phyloP scores from a whole-genome alignment of 2,888 invertebrate species.

The Parnassius mnemosyne region DNA sequence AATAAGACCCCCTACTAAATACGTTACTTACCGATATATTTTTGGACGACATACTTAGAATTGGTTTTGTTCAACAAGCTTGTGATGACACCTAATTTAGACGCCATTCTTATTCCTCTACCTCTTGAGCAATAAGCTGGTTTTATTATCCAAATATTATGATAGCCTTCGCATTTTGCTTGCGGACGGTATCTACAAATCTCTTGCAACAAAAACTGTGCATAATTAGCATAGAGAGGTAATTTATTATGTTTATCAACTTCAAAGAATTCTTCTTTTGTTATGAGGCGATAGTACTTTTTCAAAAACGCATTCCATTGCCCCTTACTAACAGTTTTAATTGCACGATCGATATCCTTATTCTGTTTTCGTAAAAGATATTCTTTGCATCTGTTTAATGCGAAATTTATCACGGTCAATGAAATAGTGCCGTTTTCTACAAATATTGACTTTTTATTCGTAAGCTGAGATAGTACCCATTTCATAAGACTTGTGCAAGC shows the following conservation, averaged over 20 bases:
- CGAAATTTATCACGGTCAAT: conserved; percentile 83
- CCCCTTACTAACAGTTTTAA: conserved; percentile 59
- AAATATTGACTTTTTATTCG: conserved; percentile 66
- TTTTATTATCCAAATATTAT: conserved; percentile 95
- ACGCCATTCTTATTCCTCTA: conserved; percentile 89
- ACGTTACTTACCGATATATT: conserved; percentile 88
- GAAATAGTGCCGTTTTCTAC: conserved; percentile 76
- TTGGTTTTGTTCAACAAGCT: conserved; percentile 80
- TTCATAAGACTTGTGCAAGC: conserved; percentile 88
- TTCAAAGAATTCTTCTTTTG: conserved; percentile 77
- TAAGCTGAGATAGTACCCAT: conserved; percentile 70
- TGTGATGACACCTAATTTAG: conserved; percentile 86
- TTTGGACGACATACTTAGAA: conserved; percentile 90
- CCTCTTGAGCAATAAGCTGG: conserved; percentile 91
- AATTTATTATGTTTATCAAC: conserved; percentile 55
- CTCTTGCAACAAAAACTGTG: conserved; percentile 80
- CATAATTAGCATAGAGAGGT: conserved; percentile 59
- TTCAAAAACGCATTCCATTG: conserved; percentile 86
- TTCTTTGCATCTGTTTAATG: conserved; percentile 85
- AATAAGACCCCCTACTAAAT: no score
- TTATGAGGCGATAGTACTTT: conserved; percentile 83
- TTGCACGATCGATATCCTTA: conserved; percentile 82
- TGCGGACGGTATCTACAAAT: conserved; percentile 82
- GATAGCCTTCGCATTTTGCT: conserved; percentile 86
- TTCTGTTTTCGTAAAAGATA: conserved; percentile 80